Evolutionary conservation across 2,797 vertebrate genomes (phyloP), one percentile per base, ranked within the genome.

Genomic region (Tachyglossus aculeatus): DNA sequence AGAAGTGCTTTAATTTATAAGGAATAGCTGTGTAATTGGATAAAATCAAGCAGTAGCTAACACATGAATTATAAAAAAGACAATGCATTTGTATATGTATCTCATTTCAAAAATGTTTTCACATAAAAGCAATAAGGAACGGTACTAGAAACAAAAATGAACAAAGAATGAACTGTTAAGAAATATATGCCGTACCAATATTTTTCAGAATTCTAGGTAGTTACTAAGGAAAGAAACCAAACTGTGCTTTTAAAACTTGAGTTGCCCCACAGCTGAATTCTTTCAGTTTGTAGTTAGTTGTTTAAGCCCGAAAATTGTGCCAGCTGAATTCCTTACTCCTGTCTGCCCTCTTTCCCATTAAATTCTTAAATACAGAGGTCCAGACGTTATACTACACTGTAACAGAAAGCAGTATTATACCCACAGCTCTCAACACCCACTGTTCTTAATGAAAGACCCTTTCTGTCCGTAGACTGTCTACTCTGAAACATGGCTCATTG

Each of bases 381-480:
- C 56, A 76, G 78, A 76, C 79, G 71, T 69, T 71, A 70, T 58
- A 55, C 58, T 72, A 69, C 71, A 80, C 80, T 88, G 77, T 81
- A 58, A 24, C 57, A 81, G 78, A 71, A 79, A 84, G 81, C 54
- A 64, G 71, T 62, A 22, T 65, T 66, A 24, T 80, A 73, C 71
- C 74, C 69, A 40, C 21, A 60, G 76, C 73, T 44, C 74, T 76
- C 76, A 82, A 82, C 83, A 78, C 85, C 82, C 83, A 74, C 78
- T 78, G 81, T 63, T 77, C 36, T 52, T 63, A 16, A 48, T 83
- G 81, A 83, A 88, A 82, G 73, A 60, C 9, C 72, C 52, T 72
- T 74, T 84, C 66, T 88, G 84, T 88, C 78, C 77, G 82, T 86
- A 86, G 79, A 83, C 81, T 73, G 85, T 88, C 85, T 88, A 74